Evolutionary conservation across 2,797 vertebrate genomes (phyloP).

Genomic region (Crotalus adamanteus): DNA sequence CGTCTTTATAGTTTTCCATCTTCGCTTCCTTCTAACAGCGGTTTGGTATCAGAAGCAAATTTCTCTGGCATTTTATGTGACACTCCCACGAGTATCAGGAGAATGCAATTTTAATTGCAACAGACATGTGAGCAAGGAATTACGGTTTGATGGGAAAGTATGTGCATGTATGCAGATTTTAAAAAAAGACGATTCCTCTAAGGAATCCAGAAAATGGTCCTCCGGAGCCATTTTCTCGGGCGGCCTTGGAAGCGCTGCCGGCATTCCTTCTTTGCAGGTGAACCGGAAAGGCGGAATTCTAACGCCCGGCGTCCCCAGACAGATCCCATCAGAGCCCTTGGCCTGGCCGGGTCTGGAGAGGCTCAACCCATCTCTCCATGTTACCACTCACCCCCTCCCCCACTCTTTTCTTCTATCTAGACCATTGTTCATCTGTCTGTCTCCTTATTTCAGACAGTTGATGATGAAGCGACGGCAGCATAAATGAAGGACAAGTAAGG

Average conservation of each 20-base stretch:
- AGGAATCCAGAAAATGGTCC: background rate
- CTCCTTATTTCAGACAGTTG: slow-evolving; percentile 82
- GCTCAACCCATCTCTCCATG: background rate
- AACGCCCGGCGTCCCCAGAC: background rate
- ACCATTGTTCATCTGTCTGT: background rate
- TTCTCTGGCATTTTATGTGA: background rate
- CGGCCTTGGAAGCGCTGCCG: no score
- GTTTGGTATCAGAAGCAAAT: background rate
- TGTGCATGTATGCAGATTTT: background rate
- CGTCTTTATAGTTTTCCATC: background rate
- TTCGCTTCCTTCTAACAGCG: background rate
- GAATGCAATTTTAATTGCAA: background rate
- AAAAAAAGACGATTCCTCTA: background rate
- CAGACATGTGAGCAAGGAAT: background rate
- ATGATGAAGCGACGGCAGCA: slow-evolving; percentile 94
- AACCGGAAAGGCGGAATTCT: background rate
- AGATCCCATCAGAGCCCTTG: background rate
- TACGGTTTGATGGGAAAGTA: background rate
- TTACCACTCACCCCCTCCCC: background rate
- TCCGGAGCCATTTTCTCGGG: background rate
- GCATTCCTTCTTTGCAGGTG: background rate
- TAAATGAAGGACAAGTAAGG: slow-evolving; percentile 90
- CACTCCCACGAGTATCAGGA: background rate
- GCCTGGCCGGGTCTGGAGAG: background rate
- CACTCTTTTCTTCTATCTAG: background rate